Evolutionary conservation across 2,888 invertebrate genomes (phyloP), one percentile per base, ranked within the genome.

Genomic region (Leptopterna dolabrata): DNA sequence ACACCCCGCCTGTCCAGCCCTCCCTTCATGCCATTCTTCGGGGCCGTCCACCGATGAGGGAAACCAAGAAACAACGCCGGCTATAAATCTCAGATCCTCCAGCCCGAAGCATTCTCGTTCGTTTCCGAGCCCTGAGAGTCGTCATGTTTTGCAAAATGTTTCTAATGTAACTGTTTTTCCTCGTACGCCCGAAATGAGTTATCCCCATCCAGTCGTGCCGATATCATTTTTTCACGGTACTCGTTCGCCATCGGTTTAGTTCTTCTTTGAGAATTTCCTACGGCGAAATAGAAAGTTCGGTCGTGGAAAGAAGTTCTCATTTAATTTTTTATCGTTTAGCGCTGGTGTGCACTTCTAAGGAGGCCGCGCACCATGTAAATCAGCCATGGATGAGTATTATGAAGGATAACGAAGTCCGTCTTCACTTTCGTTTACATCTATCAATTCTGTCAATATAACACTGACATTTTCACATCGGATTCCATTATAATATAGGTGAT

Each of bases 151-250:
- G 63, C 63, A 24, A 63, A 63, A 63, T 24, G 24, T 24, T 63
- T 27, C 63, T 24, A 24, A 27, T 63, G 63, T 24, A 63, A 63
- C 63, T 24, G 63, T 63, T 63, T 63, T 27, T 19, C 47, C 63
- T 24, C 63, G 19, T 63, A 63, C 24, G 63, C 19, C 63, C 63
- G 63, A 63, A 63, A 63, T 63, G 63, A 63, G 63, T 63, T 63
- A 63, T 63, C 63, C 24, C 0, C 63, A 7, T 1, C 19, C n/a
- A 55, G 63, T 63, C 63, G 63, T 63, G 63, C 63, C 63, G 63
- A 63, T 63, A 63, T 63, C 63, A 63, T 63, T 63, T n/a, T n/a
- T n/a, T 63, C 63, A 63, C 24, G 63, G 63, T 63, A 63, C 63
- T 63, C 27, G 24, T 63, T 19, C 24, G 63, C 27, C 24, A 2